Percentiles rank a stretch among this genome's conserved stretches.
Evolutionary conservation across 2,113 vertebrate genomes (phyloP).

Genomic region (Rhinopomastus cyanomelas): DNA sequence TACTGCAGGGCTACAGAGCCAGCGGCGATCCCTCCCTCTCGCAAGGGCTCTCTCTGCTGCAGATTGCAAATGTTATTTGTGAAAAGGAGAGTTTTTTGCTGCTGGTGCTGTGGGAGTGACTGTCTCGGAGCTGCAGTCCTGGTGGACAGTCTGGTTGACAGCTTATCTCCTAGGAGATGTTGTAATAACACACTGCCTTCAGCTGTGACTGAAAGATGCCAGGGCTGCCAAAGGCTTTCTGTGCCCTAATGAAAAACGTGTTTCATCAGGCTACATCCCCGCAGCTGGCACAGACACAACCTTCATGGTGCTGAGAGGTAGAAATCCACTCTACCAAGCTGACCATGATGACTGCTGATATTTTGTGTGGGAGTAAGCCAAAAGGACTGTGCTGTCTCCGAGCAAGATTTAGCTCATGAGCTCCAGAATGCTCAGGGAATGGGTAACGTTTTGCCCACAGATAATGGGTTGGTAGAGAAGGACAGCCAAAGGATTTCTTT

Average conservation of each 20-base stretch:
- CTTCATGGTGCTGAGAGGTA: neutral
- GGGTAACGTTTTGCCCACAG: neutral
- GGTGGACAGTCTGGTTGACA: neutral
- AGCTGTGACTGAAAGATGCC: neutral
- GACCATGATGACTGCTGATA: neutral
- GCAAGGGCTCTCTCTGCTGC: neutral
- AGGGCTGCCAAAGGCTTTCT: neutral
- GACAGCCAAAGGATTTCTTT: neutral
- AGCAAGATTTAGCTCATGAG: neutral
- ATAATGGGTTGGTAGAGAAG: neutral
- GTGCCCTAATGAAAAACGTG: conserved; percentile 1
- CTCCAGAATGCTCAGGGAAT: neutral
- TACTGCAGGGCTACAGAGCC: neutral
- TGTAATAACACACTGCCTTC: neutral
- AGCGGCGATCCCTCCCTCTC: neutral
- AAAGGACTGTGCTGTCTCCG: neutral
- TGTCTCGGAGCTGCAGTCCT: neutral
- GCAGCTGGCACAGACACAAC: neutral
- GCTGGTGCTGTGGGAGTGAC: neutral
- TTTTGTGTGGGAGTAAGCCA: neutral
- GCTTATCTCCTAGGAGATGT: neutral
- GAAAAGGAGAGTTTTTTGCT: neutral
- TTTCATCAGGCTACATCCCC: neutral
- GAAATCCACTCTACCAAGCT: neutral
- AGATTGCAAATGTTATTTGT: neutral